A percentile compares a stretch with the other conserved stretches of the same genome.
phyloP scores from a whole-genome alignment of 2,888 invertebrate genomes.

The Steinernema carpocapsae region DNA sequence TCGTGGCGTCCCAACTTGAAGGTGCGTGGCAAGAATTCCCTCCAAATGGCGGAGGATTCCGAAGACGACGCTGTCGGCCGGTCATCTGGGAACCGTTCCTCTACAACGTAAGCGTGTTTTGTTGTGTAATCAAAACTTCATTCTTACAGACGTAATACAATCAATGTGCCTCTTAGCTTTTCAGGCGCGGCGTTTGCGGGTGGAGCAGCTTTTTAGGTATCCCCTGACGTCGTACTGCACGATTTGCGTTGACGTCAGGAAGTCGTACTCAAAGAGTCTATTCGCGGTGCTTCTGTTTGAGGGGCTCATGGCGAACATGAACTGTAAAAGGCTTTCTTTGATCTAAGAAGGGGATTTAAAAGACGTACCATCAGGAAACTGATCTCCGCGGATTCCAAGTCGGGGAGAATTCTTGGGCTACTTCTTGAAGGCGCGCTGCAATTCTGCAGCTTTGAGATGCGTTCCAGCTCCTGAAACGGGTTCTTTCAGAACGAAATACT shows the following conservation, averaged over 20 bases:
- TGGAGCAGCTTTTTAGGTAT: background rate
- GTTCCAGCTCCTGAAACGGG: constrained; percentile 74
- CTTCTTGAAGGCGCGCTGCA: constrained; percentile 78
- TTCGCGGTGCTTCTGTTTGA: background rate
- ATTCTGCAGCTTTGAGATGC: constrained; percentile 87
- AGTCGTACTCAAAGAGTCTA: background rate
- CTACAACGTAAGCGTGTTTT: too few relatives aligned
- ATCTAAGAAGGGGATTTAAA: too few relatives aligned
- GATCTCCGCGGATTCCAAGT: background rate
- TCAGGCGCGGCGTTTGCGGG: too few relatives aligned
- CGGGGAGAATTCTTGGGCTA: constrained; percentile 42
- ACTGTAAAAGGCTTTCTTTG: background rate
- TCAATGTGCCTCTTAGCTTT: too few relatives aligned
- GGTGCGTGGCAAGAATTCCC: too few relatives aligned
- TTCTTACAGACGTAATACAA: too few relatives aligned
- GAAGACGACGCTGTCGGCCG: too few relatives aligned
- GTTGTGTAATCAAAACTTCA: too few relatives aligned
- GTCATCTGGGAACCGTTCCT: too few relatives aligned
- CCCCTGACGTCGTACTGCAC: background rate
- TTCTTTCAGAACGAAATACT: background rate
- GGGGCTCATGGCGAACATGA: background rate
- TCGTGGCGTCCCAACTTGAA: too few relatives aligned
- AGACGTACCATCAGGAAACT: background rate
- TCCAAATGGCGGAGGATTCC: too few relatives aligned
- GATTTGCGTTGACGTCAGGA: background rate